Conservation (phyloP, 2,113 vertebrate genomes). For the Platichthys flesus region DNA sequence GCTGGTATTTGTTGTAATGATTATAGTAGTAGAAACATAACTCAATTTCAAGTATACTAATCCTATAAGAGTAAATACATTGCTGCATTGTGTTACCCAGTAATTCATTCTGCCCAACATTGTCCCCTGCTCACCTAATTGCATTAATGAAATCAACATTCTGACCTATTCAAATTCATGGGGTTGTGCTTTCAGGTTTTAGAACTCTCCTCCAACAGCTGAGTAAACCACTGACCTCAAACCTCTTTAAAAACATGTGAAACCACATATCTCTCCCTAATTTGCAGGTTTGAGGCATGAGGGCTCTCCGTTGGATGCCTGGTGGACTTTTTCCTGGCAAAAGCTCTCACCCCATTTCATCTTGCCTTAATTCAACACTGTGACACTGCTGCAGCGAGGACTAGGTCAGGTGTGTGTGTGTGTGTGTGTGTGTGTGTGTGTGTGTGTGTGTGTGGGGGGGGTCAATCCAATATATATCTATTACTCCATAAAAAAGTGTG, state of each 20-base stretch:
- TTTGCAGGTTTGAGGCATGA: conserved; percentile 7
- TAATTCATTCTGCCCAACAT: neutral
- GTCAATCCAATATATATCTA: conserved; percentile 30
- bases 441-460: neutral
- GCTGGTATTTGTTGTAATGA: neutral
- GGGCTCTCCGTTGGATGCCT: conserved; percentile 5
- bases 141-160: neutral
- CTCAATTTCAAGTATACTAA: neutral
- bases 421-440: neutral
- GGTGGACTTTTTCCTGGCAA: neutral
- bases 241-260: neutral
- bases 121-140: neutral
- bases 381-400: conserved; percentile 5
- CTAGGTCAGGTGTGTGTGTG: neutral
- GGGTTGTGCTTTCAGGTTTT: neutral
- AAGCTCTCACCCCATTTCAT: conserved; percentile 10
- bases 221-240: neutral
- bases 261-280: neutral
- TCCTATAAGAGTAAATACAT: neutral
- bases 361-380: conserved; percentile 15
- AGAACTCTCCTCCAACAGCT: neutral
- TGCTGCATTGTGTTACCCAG: neutral
- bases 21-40: too few relatives aligned
- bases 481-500: conserved; percentile 22
- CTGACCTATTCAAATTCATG: neutral